Evolutionary conservation across 2,797 vertebrate genomes (phyloP).

Genomic region (Mormyrus proboscirostris): DNA sequence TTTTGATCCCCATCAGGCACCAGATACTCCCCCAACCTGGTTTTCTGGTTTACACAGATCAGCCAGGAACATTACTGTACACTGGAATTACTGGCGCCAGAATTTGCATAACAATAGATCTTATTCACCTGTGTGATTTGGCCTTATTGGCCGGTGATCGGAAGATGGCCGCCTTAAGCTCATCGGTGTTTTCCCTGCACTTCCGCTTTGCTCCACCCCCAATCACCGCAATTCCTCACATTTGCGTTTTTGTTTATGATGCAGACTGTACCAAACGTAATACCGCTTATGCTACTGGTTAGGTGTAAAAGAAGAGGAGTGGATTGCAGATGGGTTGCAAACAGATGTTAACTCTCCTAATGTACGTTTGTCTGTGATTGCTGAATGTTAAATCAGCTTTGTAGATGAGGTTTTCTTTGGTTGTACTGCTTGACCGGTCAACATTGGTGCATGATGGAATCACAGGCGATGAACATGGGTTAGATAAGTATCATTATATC

Average conservation of each 20-base stretch:
- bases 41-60: background rate
- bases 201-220: background rate
- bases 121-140: background rate
- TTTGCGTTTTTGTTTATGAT: background rate
- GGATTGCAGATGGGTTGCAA: background rate
- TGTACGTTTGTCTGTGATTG: background rate
- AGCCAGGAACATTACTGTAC: background rate
- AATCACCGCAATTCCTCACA: background rate
- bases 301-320: background rate
- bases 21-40: constrained; percentile 4
- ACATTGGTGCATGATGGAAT: background rate
- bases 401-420: background rate
- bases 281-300: background rate
- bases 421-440: background rate
- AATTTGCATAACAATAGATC: background rate
- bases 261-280: background rate
- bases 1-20: background rate
- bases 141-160: background rate
- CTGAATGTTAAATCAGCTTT: background rate
- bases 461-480: background rate
- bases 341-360: background rate
- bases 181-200: background rate
- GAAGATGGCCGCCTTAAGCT: background rate
- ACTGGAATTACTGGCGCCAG: background rate
- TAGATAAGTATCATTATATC: background rate